phyloP scores from a whole-genome alignment of 2,113 vertebrate species.

The Bos javanicus region DNA sequence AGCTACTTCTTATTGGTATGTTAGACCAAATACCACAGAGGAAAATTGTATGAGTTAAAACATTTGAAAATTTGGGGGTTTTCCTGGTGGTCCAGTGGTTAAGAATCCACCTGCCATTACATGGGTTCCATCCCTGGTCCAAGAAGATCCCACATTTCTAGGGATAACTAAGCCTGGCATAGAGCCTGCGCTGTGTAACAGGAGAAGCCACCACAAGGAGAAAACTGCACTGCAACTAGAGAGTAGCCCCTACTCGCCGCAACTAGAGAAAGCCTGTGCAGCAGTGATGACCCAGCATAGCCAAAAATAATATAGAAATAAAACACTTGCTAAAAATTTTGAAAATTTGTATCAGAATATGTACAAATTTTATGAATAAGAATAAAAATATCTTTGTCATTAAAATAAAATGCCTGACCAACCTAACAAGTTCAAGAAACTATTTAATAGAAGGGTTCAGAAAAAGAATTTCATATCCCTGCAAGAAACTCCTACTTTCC shows the following conservation, averaged over 20 bases:
- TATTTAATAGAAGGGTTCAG: neutral
- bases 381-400: slow-evolving; percentile 28
- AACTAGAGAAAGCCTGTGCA: neutral
- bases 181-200: fast-evolving
- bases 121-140: neutral
- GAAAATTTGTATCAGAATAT: neutral
- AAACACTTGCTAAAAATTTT: neutral
- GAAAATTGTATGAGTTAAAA: neutral
- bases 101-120: neutral
- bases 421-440: neutral
- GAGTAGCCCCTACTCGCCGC: fast-evolving
- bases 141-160: neutral
- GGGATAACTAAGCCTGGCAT: neutral
- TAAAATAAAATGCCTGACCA: slow-evolving; percentile 11
- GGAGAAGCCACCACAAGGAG: neutral
- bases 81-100: neutral
- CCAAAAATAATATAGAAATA: neutral
- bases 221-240: neutral
- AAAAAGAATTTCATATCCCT: neutral
- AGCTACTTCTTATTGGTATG: neutral
- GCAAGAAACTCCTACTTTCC: neutral
- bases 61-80: neutral
- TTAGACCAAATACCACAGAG: neutral
- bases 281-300: neutral
- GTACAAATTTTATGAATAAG: neutral